Conservation (phyloP, 2,113 vertebrate genomes). For the Rutilus rutilus region DNA sequence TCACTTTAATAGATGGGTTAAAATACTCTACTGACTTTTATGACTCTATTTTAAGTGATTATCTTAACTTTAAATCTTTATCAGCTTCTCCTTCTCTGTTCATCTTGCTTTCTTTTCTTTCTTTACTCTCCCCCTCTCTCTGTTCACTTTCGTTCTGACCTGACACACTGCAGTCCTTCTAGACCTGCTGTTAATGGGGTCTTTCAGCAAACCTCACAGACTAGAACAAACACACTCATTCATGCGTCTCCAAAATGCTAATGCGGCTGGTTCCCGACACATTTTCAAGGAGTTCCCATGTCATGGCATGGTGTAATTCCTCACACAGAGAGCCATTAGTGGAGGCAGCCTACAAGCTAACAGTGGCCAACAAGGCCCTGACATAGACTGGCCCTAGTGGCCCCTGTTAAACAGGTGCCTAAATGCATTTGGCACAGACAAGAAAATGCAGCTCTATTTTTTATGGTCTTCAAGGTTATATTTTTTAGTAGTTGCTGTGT, state of each 20-base stretch:
- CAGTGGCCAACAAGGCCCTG: slow-evolving; percentile 54
- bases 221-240: slow-evolving; percentile 74
- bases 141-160: slow-evolving; percentile 18
- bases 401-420: not conserved
- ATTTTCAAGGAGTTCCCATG: slow-evolving; percentile 68
- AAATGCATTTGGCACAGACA: not conserved
- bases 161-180: slow-evolving; percentile 27
- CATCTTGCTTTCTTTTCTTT: not conserved
- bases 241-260: slow-evolving; percentile 73
- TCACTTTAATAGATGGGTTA: not conserved
- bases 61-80: slow-evolving; percentile 2
- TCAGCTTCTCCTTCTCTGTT: not conserved
- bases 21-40: not conserved
- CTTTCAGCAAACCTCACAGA: slow-evolving; percentile 64
- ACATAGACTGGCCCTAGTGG: not conserved
- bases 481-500: not conserved
- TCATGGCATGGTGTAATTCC: slow-evolving; percentile 58
- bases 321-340: slow-evolving; percentile 37
- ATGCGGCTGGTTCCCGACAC: slow-evolving; percentile 67
- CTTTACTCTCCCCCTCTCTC: slow-evolving; percentile 10
- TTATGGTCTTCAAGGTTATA: not conserved
- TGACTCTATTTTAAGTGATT: not conserved
- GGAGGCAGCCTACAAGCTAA: slow-evolving; percentile 50
- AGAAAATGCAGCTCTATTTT: slow-evolving; percentile 4
- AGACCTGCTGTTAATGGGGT: slow-evolving; percentile 72